phyloP scores from a whole-genome alignment of 2,797 vertebrate genomes.

The Myripristis jacobus region DNA sequence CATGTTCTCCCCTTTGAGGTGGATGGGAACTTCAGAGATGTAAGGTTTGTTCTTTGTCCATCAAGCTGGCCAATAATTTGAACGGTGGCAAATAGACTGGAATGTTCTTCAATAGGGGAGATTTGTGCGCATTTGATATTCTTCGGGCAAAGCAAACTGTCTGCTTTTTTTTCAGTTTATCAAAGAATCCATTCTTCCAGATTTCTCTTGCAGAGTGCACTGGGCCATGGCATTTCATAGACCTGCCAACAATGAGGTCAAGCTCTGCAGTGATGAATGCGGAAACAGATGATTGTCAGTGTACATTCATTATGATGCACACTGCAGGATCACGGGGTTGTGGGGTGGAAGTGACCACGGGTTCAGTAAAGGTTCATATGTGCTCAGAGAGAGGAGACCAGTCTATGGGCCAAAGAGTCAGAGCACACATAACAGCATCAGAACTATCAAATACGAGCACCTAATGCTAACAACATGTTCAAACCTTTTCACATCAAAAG shows the following conservation, averaged over 20 bases:
- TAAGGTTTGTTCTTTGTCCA: not conserved
- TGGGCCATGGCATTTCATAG: not conserved
- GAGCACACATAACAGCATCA: not conserved
- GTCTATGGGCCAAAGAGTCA: not conserved
- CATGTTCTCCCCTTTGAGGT: conserved; percentile 4
- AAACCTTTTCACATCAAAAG: conserved; percentile 5
- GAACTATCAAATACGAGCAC: conserved; percentile 1
- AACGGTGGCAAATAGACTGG: not conserved
- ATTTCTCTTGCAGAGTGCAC: not conserved
- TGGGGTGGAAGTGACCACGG: not conserved
- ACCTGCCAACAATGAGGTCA: conserved; percentile 12
- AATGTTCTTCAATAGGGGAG: not conserved
- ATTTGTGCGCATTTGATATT: not conserved
- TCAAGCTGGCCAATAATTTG: not conserved
- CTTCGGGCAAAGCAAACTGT: conserved; percentile 12
- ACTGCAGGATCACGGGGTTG: conserved; percentile 30
- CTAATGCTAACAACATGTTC: conserved; percentile 3
- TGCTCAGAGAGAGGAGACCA: not conserved
- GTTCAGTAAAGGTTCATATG: conserved; percentile 14
- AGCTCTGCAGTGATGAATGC: conserved; percentile 21
- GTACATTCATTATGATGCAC: conserved; percentile 13
- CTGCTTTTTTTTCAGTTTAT: not conserved
- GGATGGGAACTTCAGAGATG: not conserved
- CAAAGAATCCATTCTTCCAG: not conserved
- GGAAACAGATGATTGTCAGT: conserved; percentile 28